phyloP scores from a whole-genome alignment of 2,888 invertebrate species.

The Aphidius colemani region DNA sequence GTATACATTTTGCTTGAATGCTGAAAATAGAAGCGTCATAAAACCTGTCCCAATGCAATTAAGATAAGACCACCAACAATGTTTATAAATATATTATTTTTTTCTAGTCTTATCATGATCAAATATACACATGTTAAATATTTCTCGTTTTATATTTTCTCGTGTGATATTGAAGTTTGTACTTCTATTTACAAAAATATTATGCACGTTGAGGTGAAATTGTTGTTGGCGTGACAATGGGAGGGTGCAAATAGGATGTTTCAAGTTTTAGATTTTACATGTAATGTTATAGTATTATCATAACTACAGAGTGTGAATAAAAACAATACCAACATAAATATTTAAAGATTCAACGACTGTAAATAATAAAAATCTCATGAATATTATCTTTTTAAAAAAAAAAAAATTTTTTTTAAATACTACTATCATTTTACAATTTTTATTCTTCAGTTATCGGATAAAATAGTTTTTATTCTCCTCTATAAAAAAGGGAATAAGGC shows the following conservation, averaged over 20 bases:
- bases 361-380: too few relatives aligned
- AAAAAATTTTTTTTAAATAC: too few relatives aligned
- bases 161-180: not conserved
- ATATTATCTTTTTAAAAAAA: too few relatives aligned
- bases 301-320: too few relatives aligned
- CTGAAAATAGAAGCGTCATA: conserved; percentile 36
- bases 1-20: conserved; percentile 22
- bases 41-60: conserved; percentile 45
- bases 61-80: conserved; percentile 46
- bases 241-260: not conserved
- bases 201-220: conserved; percentile 2
- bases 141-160: conserved; percentile 1
- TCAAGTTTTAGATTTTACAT: too few relatives aligned
- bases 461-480: too few relatives aligned
- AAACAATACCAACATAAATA: too few relatives aligned
- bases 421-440: too few relatives aligned
- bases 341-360: too few relatives aligned
- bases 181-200: not conserved
- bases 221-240: conserved; percentile 18
- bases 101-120: not conserved
- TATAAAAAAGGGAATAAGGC: too few relatives aligned
- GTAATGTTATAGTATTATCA: too few relatives aligned
- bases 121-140: not conserved
- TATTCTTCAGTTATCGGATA: too few relatives aligned
- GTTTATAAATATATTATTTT: conserved; percentile 44